phyloP scores from a whole-genome alignment of 2,888 invertebrate genomes.

The Tipula helvola region DNA sequence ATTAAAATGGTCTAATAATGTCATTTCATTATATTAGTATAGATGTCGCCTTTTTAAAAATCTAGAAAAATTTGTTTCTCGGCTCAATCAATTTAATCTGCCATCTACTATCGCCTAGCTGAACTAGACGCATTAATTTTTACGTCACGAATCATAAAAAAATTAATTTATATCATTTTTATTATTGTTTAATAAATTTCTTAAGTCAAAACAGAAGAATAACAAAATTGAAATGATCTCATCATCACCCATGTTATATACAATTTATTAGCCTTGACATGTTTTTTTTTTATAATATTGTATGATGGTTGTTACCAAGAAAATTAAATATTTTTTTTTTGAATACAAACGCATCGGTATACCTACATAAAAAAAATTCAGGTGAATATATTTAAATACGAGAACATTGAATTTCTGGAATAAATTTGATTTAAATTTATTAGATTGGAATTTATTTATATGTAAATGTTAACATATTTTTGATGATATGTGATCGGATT shows the following conservation, averaged over 20 bases:
- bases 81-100: neutral
- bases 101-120: neutral
- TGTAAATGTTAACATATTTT: neutral
- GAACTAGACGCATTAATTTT: neutral
- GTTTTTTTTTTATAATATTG: neutral
- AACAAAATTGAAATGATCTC: neutral
- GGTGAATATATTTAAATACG: neutral
- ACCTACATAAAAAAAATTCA: neutral
- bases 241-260: neutral
- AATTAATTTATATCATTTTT: neutral
- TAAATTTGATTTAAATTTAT: neutral
- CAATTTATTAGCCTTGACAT: neutral
- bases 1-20: neutral
- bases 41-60: neutral
- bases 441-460: neutral
- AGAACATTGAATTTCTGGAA: neutral
- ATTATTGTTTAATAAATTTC: neutral
- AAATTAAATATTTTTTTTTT: neutral
- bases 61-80: neutral
- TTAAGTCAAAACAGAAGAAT: neutral
- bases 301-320: neutral
- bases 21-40: neutral
- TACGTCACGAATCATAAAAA: neutral
- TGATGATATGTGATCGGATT: neutral
- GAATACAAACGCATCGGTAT: neutral